Evolutionary conservation across 1,140 invertebrate genomes (phyloP).

Genomic region (Himalopsyche phryganea): DNA sequence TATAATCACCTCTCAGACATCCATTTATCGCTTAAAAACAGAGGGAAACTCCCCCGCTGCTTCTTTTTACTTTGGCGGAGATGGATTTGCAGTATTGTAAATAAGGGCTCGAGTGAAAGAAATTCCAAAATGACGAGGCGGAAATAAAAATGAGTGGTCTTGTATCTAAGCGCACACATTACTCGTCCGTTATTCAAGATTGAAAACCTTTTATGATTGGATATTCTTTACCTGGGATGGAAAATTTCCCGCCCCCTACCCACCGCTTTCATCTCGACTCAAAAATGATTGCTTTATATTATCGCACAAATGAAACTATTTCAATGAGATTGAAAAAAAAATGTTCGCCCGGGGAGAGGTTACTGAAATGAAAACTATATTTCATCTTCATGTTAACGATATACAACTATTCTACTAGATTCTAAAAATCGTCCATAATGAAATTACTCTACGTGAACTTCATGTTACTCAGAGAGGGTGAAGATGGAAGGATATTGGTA

Average conservation of each 20-base stretch:
- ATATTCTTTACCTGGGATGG: conserved; percentile 9
- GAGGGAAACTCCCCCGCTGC: too few species aligned
- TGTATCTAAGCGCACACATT: too few species aligned
- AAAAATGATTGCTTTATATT: conserved; percentile 20
- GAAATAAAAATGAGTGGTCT: not conserved
- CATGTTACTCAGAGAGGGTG: too few species aligned
- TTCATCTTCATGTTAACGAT: too few species aligned
- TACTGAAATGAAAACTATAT: too few species aligned
- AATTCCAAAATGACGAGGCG: conserved; percentile 4
- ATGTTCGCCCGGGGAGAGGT: too few species aligned
- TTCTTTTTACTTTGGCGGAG: conserved; percentile 12
- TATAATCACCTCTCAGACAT: too few species aligned
- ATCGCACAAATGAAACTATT: conserved; percentile 14
- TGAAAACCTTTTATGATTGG: conserved; percentile 18
- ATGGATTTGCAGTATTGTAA: conserved; percentile 25
- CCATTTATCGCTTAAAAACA: too few species aligned
- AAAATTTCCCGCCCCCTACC: conserved; percentile 1
- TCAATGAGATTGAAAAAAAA: not conserved
- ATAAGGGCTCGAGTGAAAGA: conserved; percentile 17
- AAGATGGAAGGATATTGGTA: too few species aligned
- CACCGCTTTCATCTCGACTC: not conserved
- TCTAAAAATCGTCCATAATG: too few species aligned
- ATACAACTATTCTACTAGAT: too few species aligned
- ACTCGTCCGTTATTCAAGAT: not conserved
- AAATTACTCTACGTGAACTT: too few species aligned